phyloP scores from a whole-genome alignment of 2,797 vertebrate genomes.

The Pipistrellus pygmaeus region DNA sequence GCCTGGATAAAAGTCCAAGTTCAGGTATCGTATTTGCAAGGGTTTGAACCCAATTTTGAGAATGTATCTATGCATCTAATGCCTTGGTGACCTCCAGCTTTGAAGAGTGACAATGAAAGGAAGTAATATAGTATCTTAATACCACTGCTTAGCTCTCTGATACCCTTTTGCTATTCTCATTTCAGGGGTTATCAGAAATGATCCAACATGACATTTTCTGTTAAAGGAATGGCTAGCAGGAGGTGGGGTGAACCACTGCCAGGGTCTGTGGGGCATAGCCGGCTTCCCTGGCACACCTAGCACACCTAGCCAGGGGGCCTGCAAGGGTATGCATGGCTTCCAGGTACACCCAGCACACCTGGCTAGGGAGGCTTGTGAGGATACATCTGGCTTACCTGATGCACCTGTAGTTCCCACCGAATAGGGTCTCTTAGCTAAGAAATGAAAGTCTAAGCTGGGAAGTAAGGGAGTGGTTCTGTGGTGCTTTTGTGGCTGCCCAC shows the following conservation, averaged over 20 bases:
- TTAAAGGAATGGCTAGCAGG: background rate
- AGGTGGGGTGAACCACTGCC: background rate
- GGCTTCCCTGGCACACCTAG: background rate
- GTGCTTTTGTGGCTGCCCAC: background rate
- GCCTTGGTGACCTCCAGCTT: background rate
- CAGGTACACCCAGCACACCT: background rate
- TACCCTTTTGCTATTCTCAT: background rate
- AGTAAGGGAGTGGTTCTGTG: background rate
- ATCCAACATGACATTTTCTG: background rate
- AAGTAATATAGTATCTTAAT: background rate
- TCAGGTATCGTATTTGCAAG: background rate
- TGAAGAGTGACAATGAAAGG: background rate
- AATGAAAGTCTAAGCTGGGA: background rate
- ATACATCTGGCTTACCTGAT: no score
- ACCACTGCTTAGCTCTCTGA: background rate
- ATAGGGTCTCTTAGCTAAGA: background rate
- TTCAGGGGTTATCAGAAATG: background rate
- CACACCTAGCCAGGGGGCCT: background rate
- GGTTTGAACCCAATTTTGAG: background rate
- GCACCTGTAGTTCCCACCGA: fast-evolving
- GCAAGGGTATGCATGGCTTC: background rate
- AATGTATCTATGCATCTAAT: background rate
- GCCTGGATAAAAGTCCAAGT: background rate
- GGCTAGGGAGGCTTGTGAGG: no score
- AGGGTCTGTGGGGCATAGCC: background rate